These are phyloP conservation scores for Probosciger aterrimus DNA, from an alignment of 2,113 vertebrate species.

Conservation along the genomic window DNA sequence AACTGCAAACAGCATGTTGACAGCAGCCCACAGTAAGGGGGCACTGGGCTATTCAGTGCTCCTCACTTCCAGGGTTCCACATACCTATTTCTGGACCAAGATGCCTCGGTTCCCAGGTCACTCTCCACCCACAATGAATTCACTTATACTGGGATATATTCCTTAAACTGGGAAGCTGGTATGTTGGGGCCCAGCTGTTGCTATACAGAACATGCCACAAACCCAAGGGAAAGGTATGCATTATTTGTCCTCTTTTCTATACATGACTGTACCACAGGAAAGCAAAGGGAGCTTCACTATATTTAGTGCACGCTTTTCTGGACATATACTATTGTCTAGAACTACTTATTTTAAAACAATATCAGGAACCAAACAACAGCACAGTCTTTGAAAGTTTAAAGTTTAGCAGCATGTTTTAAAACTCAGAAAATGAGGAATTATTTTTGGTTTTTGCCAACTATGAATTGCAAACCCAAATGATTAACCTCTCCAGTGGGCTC, in stretches of 20 bases:
- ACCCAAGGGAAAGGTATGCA: not conserved
- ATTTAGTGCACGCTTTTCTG: not conserved
- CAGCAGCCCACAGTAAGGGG: not conserved
- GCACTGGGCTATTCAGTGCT: not conserved
- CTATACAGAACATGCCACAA: not conserved
- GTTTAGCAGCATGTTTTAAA: slow-evolving; percentile 49
- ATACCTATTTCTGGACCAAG: not conserved
- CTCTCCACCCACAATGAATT: not conserved
- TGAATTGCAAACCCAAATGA: slow-evolving; percentile 75
- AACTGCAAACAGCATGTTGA: not conserved
- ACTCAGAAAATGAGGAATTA: slow-evolving; percentile 54
- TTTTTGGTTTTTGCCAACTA: slow-evolving; percentile 53
- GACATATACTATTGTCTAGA: not conserved
- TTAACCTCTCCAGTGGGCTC: slow-evolving; percentile 68
- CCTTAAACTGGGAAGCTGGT: not conserved
- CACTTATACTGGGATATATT: not conserved
- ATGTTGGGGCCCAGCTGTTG: not conserved
- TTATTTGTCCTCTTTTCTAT: not conserved
- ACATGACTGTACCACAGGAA: not conserved
- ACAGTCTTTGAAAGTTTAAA: slow-evolving; percentile 7
- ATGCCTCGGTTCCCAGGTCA: not conserved
- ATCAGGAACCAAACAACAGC: not conserved
- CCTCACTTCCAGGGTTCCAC: not conserved
- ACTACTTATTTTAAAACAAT: not conserved
- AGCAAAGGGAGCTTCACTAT: not conserved